phyloP scores from a whole-genome alignment of 2,797 vertebrate species.

The Sebastes taczanowskii region DNA sequence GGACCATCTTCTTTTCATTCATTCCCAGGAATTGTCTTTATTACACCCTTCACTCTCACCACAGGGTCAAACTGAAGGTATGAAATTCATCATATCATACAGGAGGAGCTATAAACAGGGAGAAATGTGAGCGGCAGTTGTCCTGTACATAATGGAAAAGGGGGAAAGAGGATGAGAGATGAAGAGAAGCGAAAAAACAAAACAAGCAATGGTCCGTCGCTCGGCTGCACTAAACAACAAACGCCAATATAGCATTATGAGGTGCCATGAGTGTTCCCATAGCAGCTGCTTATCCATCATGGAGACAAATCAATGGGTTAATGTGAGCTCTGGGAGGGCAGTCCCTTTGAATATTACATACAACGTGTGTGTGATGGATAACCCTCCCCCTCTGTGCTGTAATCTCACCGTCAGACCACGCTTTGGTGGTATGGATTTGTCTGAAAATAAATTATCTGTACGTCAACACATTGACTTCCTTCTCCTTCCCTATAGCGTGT shows the following conservation, averaged over 20 bases:
- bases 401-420: background rate
- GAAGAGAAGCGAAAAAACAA: background rate
- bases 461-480: background rate
- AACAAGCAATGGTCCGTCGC: background rate
- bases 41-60: background rate
- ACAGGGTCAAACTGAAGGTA: background rate
- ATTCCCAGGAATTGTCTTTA: conserved; percentile 8
- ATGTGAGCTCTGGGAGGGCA: conserved; percentile 26
- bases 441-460: background rate
- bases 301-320: conserved; percentile 21
- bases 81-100: background rate
- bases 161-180: background rate
- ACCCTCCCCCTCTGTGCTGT: background rate
- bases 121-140: background rate
- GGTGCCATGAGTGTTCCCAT: conserved; percentile 5
- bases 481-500: background rate
- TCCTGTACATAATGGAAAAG: background rate
- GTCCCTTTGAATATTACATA: conserved; percentile 32
- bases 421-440: background rate
- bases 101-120: conserved; percentile 2
- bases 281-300: conserved; percentile 51
- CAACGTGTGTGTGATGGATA: conserved; percentile 21
- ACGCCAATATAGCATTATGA: conserved; percentile 6
- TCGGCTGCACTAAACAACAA: conserved; percentile 27
- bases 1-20: background rate